Evolutionary conservation across 2,113 vertebrate species (phyloP).

Genomic region (Burhinus bistriatus): DNA sequence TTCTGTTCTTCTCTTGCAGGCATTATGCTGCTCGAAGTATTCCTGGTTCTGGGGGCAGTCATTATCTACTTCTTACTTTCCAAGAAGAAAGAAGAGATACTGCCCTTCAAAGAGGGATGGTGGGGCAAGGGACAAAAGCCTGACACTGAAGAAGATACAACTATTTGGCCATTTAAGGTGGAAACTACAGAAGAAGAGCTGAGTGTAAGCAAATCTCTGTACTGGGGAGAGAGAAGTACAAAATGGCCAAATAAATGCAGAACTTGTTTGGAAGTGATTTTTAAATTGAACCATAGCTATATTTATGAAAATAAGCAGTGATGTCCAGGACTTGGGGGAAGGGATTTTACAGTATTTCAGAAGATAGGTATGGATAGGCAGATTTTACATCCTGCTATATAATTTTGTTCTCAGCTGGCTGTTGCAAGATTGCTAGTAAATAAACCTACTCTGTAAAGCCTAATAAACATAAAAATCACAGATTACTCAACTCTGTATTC

Average conservation of each 20-base stretch:
- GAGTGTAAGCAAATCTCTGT: slow-evolving; percentile 54
- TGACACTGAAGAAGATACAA: slow-evolving; percentile 44
- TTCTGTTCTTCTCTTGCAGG: slow-evolving; percentile 37
- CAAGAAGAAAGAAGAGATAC: slow-evolving; percentile 57
- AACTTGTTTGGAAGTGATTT: not conserved
- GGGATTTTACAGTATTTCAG: not conserved
- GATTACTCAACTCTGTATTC: not conserved
- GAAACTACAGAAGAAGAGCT: slow-evolving; percentile 76
- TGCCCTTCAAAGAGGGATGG: slow-evolving; percentile 75
- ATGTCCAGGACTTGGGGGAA: not conserved
- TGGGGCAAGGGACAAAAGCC: slow-evolving; percentile 71
- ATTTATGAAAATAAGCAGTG: not conserved
- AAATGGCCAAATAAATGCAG: not conserved
- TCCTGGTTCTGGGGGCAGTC: slow-evolving; percentile 41
- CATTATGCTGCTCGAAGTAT: slow-evolving; percentile 69
- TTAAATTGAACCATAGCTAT: not conserved
- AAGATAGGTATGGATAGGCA: not conserved
- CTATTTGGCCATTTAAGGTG: slow-evolving; percentile 72
- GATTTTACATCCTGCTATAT: not conserved
- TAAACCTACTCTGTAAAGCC: not conserved
- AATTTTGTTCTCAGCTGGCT: not conserved
- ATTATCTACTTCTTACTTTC: slow-evolving; percentile 66
- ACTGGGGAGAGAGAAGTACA: not conserved
- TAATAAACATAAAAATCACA: not conserved
- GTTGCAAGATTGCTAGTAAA: not conserved